Base-by-base conservation (phyloP, 2,113 vertebrate genomes). In the Brachypteracias leptosomus region DNA sequence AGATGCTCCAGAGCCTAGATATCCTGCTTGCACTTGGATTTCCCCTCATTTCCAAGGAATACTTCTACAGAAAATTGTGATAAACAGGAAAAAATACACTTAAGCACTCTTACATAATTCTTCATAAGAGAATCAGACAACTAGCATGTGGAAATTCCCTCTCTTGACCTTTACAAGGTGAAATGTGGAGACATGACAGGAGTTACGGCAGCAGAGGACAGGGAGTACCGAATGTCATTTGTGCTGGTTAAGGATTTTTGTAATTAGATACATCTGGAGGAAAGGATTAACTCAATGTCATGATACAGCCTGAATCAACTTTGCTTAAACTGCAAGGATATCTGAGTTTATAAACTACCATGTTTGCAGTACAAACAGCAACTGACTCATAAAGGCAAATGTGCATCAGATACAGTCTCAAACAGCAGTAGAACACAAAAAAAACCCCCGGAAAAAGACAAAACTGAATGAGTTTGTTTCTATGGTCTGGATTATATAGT, bases 11-110 rank as follows among this genome's bases (percentile, higher is more conserved):
- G 21, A 88, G 68, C 33, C 40, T 15, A 33, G 36, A 46, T 40
- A 65, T 19, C 21, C 38, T 44, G 58, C 35, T 36, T 55, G 58
- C 18, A 67, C n/a, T 74, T 58, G 71, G 42, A 76, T 68, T 83
- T 33, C 29, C 71, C 65, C 16, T 73, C 31, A 15, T 61, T 93
- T 96, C 68, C 52, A 85, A 81, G 36, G 44, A 93, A 94, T 70
- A 75, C 6, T 83, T 76, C 66, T 55, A 44, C 49, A 91, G 63
- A 85, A 93, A 85, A 52, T 4, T 57, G 47, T 71, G 61, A 52
- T 84, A 91, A 94, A 92, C 73, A 81, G 86, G 94, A 92, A 95
- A 90, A 93, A 91, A 57, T 11, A 24, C 11, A 75, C 51, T 76
- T 40, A 66, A 66, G 42, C 29, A 44, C 40, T 33, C 13, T 66